Base-by-base conservation (phyloP, 2,797 vertebrate species). In the Chanos chanos region DNA sequence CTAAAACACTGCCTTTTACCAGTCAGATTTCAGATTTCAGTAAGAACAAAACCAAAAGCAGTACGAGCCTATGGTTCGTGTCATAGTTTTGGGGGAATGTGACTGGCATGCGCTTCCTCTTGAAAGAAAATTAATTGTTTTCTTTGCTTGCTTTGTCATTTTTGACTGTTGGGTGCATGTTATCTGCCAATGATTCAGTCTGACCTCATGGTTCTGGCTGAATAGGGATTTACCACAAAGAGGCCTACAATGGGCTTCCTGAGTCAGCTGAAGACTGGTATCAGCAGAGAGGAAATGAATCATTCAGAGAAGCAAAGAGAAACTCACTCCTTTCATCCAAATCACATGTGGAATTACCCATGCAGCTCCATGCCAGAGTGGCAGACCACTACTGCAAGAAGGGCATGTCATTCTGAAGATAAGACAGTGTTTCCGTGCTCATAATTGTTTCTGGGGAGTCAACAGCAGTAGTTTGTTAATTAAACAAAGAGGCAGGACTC, bases 371-470 rank as follows among this genome's bases (percentile, higher is more conserved):
- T 22, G 30, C 22, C 5, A 16, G 44, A 68, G 61, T 64, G 45
- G 8, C 7, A 5, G 8, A 39, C 24, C 21, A 19, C 22, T 18
- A 30, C 56, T 18, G 15, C 27, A 49, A 52, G 21, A 53, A 58
- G 30, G 61, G 61, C 55, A 16, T 41, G 59, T 61, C 13, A 36
- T 47, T 47, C 21, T 51, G 34, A 13, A 25, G 63, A 61, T 66
- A 54, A 74, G 48, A 49, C 37, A 5, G 1, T 30, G 31, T 7
- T 12, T 28, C 30, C 15, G 7, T 18, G 31, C n/a, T 51, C 25
- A 19, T 76, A 60, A 70, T 66, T 61, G 24, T 37, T 27, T 68
- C 36, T 28, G 51, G 37, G 48, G 33, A 25, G 48, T 27, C 47
- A 16, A 40, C 49, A 49, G 49, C 16, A 3, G 52, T 28, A 28